phyloP scores from a whole-genome alignment of 2,113 vertebrate species.

The Indicator indicator region DNA sequence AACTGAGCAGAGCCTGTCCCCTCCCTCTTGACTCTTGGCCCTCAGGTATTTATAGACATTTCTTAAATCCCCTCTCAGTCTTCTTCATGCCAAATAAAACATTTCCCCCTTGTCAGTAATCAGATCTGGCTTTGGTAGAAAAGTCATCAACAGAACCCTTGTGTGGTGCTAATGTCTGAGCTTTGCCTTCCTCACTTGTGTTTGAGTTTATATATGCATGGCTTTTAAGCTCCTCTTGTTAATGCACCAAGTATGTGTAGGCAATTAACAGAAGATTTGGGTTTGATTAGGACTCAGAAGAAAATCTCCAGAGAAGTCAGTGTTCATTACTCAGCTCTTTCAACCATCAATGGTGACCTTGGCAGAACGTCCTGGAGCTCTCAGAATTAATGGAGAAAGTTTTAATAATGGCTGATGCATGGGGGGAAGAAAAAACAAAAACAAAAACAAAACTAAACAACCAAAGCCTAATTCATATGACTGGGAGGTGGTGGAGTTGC shows the following conservation, averaged over 20 bases:
- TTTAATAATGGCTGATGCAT: slow-evolving; percentile 43
- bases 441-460: neutral
- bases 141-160: neutral
- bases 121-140: slow-evolving; percentile 26
- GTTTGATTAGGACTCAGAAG: slow-evolving; percentile 25
- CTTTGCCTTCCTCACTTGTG: neutral
- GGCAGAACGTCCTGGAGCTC: slow-evolving; percentile 26
- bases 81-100: slow-evolving; percentile 11
- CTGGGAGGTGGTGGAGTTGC: neutral
- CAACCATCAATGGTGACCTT: slow-evolving; percentile 48
- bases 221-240: slow-evolving; percentile 21
- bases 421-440: neutral
- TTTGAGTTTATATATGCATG: neutral
- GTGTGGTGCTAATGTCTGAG: neutral
- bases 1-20: too few species aligned
- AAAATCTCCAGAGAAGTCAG: slow-evolving; percentile 27
- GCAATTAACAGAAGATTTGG: slow-evolving; percentile 50
- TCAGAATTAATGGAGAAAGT: slow-evolving; percentile 26
- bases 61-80: too few species aligned
- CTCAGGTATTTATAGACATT: too few species aligned
- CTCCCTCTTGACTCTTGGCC: too few species aligned
- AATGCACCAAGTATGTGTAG: slow-evolving; percentile 12
- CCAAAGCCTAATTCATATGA: neutral
- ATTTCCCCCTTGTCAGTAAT: neutral
- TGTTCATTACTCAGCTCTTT: slow-evolving; percentile 38